Base-by-base conservation (phyloP, 2,888 invertebrate species). In the Sycophila texana region DNA sequence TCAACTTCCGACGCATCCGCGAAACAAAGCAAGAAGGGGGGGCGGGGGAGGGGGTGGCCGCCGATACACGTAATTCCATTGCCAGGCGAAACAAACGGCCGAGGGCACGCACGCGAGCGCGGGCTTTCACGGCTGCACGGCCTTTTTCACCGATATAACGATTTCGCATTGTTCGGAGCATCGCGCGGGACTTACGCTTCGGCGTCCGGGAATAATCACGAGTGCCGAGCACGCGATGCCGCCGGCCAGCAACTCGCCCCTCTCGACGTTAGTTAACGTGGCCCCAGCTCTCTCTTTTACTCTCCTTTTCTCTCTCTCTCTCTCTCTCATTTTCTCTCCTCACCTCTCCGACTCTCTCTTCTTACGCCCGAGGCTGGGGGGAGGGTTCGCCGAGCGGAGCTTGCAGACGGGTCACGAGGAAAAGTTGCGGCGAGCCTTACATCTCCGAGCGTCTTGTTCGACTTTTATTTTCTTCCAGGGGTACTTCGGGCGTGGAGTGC, bases 151-250 rank as follows among this genome's bases (percentile, higher is more conserved):
- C 65, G 20, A 39, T 39, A 77, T 72, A 77, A 77, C 39, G 65
- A 66, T 66, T 65, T 58, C 55, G 16, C 71, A 51, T 70, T 70
- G 76, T 70, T 70, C 76, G 14, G 18, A 65, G 58, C 51, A 57
- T 66, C 66, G 67, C 18, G 58, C 72, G 72, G 39, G 53, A 76
- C 70, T 76, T 76, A 76, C 76, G 77, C 39, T 77, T 77, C 77
- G 65, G 68, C 75, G 68, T 75, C 68, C 72, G 60, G 39, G 75
- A 68, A 77, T 77, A 77, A 77, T 71, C 65, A 65, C 14, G 63
- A 47, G 16, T 49, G 47, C 13, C 47, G 39, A 39, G 57, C 57
- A 66, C 65, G 65, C 65, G 55, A 57, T 47, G 66, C 39, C 39
- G 39, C 39, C 39, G 39, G 39, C 39, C 39, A 39, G 39, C 39